Base-by-base conservation (phyloP, 2,888 invertebrate species). In the Parnassius glacialis region DNA sequence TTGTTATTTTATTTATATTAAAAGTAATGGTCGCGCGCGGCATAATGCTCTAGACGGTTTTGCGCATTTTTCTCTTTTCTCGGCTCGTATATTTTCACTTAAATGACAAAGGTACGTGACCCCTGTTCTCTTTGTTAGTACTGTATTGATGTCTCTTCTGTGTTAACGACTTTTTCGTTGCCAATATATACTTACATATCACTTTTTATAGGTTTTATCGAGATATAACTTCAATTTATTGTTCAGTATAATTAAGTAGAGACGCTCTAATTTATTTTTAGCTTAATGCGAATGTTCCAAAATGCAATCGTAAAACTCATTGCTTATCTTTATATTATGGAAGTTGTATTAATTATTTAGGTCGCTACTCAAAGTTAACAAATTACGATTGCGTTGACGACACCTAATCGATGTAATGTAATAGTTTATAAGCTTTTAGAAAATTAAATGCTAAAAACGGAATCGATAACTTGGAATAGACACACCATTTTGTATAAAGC, bases 1-100 rank as follows among this genome's bases (percentile, higher is more conserved):
- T 91, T 91, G 90, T 90, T 91, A 90, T 91, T 90, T 91, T 90
- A 90, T 90, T 90, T 90, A 88, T 90, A 91, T 91, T 90, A 90
- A 91, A 91, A 91, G 91, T 91, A 91, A 91, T 91, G 90, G 90
- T 85, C 76, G 78, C 83, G 81, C 84, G 80, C 83, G 79, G 84
- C 81, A 89, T 89, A 90, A 89, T 86, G 85, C 83, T 84, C 84
- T 80, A 79, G 86, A 85, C 85, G 79, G 82, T 89, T 90, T 86
- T 85, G 84, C 84, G 78, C 87, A 85, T 90, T 89, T 87, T 83
- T 89, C 87, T 89, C 85, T 84, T 85, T 87, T 83, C 83, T 83
- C 74, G 73, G 74, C 80, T 83, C 88, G 89, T 90, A 90, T 89
- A 90, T 91, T 90, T 88, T 90, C 90, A 90, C 90, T 90, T 90